Evolutionary conservation across 2,797 vertebrate genomes (phyloP).

Genomic region (Carapus acus): DNA sequence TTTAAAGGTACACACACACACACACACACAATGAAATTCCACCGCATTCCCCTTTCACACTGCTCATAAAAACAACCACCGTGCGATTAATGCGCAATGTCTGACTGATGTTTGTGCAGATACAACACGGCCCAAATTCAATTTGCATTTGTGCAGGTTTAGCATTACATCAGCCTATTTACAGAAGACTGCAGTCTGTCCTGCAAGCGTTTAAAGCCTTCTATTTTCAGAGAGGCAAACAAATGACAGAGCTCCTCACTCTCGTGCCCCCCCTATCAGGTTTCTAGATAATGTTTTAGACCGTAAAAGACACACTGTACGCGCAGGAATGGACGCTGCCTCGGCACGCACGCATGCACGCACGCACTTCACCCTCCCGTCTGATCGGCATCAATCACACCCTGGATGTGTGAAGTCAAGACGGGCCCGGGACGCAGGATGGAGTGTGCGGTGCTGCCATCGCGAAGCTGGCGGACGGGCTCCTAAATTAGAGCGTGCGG

Average conservation of each 20-base stretch:
- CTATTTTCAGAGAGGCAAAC: conserved; percentile 57
- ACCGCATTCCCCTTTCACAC: conserved; percentile 13
- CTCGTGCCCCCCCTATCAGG: conserved; percentile 32
- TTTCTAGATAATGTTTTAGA: conserved; percentile 35
- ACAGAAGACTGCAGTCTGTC: conserved; percentile 22
- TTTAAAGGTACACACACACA: conserved; percentile 38
- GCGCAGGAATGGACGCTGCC: background rate
- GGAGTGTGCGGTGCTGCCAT: conserved; percentile 49
- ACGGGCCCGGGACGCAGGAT: conserved; percentile 16
- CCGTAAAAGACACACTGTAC: conserved; percentile 6
- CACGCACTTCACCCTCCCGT: conserved; percentile 14
- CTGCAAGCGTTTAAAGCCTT: conserved; percentile 19
- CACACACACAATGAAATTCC: conserved; percentile 16
- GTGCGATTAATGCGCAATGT: too few species aligned
- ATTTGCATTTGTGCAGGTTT: conserved; percentile 30
- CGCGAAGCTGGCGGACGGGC: conserved; percentile 48
- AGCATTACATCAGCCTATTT: conserved; percentile 38
- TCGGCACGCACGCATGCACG: conserved; percentile 6
- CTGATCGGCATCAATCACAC: conserved; percentile 41
- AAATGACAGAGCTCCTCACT: conserved; percentile 37
- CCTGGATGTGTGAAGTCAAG: conserved; percentile 21
- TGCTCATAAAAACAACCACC: background rate
- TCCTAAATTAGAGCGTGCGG: conserved; percentile 56
- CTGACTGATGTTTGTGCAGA: too few species aligned
- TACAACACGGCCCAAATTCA: too few species aligned